Evolutionary conservation across 2,113 vertebrate species (phyloP).

Genomic region (Ascaphus truei): DNA sequence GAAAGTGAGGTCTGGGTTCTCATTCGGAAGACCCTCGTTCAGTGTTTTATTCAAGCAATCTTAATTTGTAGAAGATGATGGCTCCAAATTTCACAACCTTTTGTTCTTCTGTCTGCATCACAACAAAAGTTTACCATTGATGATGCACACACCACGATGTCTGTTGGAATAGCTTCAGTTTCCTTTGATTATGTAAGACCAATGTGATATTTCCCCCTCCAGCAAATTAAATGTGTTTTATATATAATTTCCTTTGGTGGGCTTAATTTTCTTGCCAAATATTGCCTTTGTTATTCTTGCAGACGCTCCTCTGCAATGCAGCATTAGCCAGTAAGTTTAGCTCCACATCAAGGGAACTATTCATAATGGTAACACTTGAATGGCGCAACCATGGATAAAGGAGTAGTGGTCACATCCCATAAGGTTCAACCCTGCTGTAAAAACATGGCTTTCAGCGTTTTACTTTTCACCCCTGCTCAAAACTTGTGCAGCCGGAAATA

Average conservation of each 20-base stretch:
- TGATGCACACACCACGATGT: constrained; percentile 69
- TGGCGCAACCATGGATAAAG: constrained; percentile 61
- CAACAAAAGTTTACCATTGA: constrained; percentile 80
- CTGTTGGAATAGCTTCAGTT: constrained; percentile 60
- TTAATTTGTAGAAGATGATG: constrained; percentile 66
- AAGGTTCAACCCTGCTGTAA: constrained; percentile 57
- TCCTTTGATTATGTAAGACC: constrained; percentile 47
- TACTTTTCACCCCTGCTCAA: constrained; percentile 45
- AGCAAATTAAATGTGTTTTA: constrained; percentile 54
- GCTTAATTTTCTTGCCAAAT: constrained; percentile 75
- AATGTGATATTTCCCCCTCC: constrained; percentile 41
- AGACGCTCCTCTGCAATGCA: constrained; percentile 60
- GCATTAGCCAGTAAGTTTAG: constrained; percentile 65
- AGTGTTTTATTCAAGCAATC: constrained; percentile 75
- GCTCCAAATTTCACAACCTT: constrained; percentile 68
- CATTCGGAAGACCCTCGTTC: constrained; percentile 65
- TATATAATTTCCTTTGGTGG: constrained; percentile 68
- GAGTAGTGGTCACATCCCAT: constrained; percentile 59
- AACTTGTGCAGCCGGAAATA: constrained; percentile 52
- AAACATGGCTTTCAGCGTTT: constrained; percentile 45
- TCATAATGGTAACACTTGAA: constrained; percentile 79
- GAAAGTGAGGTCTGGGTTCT: constrained; percentile 42
- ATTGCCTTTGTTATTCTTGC: constrained; percentile 71
- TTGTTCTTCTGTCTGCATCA: constrained; percentile 80
- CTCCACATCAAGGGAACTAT: constrained; percentile 65